Evolutionary conservation across 2,888 invertebrate genomes (phyloP), one percentile per base, ranked within the genome.

Genomic region (Diarsia dahlii): DNA sequence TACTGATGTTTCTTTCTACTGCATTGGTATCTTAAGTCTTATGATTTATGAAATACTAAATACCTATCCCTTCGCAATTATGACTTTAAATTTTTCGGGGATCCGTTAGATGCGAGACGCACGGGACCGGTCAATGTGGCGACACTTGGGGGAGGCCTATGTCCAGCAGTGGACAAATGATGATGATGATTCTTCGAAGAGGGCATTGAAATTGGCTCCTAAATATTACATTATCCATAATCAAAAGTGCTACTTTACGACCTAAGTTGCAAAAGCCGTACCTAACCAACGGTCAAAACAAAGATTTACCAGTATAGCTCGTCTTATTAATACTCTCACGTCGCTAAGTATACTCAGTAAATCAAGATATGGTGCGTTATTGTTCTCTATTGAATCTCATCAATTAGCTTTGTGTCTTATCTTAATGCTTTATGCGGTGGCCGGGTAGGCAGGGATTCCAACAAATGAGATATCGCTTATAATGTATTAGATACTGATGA

Each of bases 381-480:
- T 84, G 84, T 84, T 81, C 83, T 81, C 78, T 81, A 75, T 78
- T 71, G 78, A 84, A 83, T 75, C 72, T 78, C 81, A 84, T 84
- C 84, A 84, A 83, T 83, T 83, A 80, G 77, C 68, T 71, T 74
- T 66, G 71, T 76, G 39, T 67, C 50, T 70, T 83, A 80, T 83
- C 82, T 67, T 48, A 82, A 77, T 77, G 73, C 48, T 74, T 64
- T 70, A 52, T 82, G 56, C 39, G 66, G 69, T 45, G 67, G 60
- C 20, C 78, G 50, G 63, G 18, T 52, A n/a, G 52, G 12, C 52
- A 15, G 23, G 60, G 12, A 18, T 71, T 46, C 66, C 5, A 54
- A 63, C 62, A 67, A 39, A 70, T 63, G 45, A 71, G 60, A 50
- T 82, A 68, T 64, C 66, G 64, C 3, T 34, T 78, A 28, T 28